Conservation (phyloP, 2,113 vertebrate species). For the Neogale vison region DNA sequence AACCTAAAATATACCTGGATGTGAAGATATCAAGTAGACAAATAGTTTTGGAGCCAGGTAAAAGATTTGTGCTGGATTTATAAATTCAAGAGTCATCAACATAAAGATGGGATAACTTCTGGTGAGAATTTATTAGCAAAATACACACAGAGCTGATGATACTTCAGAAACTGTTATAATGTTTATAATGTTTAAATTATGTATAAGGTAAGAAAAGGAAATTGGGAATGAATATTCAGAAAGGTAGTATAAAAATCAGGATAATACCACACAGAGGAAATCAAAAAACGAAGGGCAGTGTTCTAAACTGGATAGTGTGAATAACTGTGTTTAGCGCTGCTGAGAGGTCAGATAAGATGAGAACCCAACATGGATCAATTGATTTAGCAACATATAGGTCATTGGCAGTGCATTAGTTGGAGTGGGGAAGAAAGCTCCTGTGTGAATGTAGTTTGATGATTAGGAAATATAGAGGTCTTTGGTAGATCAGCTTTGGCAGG, state of each 20-base stretch:
- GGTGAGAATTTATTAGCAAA: background rate
- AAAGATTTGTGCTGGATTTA: background rate
- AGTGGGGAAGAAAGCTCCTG: background rate
- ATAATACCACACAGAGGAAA: background rate
- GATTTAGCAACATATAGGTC: background rate
- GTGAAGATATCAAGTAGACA: background rate
- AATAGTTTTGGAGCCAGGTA: background rate
- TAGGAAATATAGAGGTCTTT: background rate
- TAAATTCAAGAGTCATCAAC: background rate
- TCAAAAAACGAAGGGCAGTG: rapidly evolving
- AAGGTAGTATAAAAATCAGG: background rate
- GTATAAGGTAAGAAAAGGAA: background rate
- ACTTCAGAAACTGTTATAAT: background rate
- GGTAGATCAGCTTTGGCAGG: background rate
- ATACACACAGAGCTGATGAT: background rate
- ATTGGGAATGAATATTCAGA: background rate
- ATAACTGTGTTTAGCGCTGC: background rate
- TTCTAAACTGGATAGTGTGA: background rate
- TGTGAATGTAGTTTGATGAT: background rate
- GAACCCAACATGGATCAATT: background rate
- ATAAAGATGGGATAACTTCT: background rate
- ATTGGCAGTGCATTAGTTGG: background rate
- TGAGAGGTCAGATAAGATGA: background rate
- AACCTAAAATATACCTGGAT: background rate
- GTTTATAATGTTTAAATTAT: background rate